Evolutionary conservation across 1,140 invertebrate species (phyloP), one percentile per base, ranked within the genome.

Genomic region (Reticulitermes speratus): DNA sequence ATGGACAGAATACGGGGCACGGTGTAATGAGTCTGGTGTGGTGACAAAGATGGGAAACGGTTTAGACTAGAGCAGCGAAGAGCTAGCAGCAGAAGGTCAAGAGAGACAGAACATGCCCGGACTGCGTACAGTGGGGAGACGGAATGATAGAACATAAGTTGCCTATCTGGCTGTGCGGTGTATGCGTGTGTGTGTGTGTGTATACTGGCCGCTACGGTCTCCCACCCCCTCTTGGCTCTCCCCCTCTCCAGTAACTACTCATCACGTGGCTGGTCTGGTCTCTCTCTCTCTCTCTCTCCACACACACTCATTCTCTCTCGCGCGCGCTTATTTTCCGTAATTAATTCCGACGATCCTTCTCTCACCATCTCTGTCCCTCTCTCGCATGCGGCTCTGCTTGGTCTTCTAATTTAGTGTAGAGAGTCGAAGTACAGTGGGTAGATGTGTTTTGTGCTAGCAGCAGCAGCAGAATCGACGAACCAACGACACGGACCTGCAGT

Each of bases 271-370:
- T 44, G 23, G 7, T 16, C 44, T 14, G n/a, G 11, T 75, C 7
- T 16, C 7, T 75, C 25, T 75, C 65, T 75, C 65, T 75, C 65
- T 75, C 65, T n/a, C 65, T 69, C 65, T 69, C n/a, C 25, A 30
- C 65, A 19, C 52, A 55, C 52, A 5, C 52, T 19, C 19, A 30
- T 16, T 84, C 84, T 84, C 48, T 65, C 48, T 84, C 84, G 48
- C 48, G 52, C 84, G 84, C 84, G 84, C 84, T 52, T 52, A 84
- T 84, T 84, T 84, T 52, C 52, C 84, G 84, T 84, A 84, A 84
- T 84, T 84, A 84, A 84, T 84, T 84, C 84, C 48, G 84, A 84
- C 59, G 48, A 75, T 75, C 65, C 65, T 75, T 2, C 59, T 48
- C 48, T 48, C 48, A 11, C 48, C 48, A 48, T 84, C 84, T 84